These are phyloP conservation scores for Odiellus spinosus DNA, from an alignment of 2,888 invertebrate genomes.

Conservation along the genomic window DNA sequence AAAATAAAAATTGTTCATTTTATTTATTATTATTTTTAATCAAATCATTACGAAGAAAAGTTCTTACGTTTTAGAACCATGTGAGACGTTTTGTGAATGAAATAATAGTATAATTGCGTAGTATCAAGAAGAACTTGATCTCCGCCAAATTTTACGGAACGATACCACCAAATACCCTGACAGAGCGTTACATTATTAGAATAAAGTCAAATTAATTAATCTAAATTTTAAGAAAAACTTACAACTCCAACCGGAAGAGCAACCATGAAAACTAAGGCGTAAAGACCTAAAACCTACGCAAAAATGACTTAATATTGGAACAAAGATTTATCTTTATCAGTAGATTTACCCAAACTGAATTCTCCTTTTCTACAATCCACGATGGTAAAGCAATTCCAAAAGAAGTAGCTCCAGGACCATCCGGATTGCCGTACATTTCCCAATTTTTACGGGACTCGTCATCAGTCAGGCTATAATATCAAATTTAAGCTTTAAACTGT, in stretches of 20 bases:
- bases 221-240: too few species aligned
- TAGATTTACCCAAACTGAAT: slow-evolving; percentile 85
- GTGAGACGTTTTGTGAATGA: slow-evolving; percentile 86
- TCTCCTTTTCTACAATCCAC: slow-evolving; percentile 99
- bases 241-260: slow-evolving; percentile 54
- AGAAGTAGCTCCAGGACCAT: slow-evolving; percentile 97
- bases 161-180: slow-evolving; percentile 94
- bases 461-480: slow-evolving; percentile 57
- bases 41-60: too few species aligned
- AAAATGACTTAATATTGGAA: too few species aligned
- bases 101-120: slow-evolving; percentile 89
- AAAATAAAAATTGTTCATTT: slow-evolving; percentile 7
- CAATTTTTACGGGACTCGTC: slow-evolving; percentile 93
- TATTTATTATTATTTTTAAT: neutral
- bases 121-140: slow-evolving; percentile 91
- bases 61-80: slow-evolving; percentile 72
- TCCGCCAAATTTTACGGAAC: slow-evolving; percentile 88
- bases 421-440: slow-evolving; percentile 98
- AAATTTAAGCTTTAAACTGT: too few species aligned
- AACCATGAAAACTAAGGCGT: slow-evolving; percentile 94
- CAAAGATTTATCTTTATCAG: too few species aligned
- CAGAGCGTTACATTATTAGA: slow-evolving; percentile 13
- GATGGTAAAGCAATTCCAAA: slow-evolving; percentile 98
- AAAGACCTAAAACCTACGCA: slow-evolving; percentile 62
- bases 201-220: too few species aligned